Base-by-base conservation (phyloP, 2,797 vertebrate species). In the Moxostoma hubbsi region DNA sequence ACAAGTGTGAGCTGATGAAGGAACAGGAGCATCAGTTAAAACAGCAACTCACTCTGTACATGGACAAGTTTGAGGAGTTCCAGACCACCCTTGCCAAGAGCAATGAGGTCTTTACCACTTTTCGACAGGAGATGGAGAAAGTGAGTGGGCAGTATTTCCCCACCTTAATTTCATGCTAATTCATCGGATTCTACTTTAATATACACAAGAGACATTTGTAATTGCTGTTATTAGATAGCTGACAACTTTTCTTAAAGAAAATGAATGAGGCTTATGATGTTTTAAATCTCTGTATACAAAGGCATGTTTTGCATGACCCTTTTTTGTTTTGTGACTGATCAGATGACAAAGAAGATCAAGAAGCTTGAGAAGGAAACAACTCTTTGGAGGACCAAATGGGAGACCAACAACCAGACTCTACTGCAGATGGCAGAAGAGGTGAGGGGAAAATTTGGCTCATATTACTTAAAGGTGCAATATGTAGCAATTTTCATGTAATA, bases 271-370 rank as follows among this genome's bases (percentile, higher is more conserved):
- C 10, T 24, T 9, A 10, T 46, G 55, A 57, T 46, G 36, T 36
- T 36, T 36, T 36, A 36, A 24, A 24, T 24, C 9, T 70, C 36
- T 15, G 9, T 36, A 36, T 45, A 13, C 9, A 13, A 75, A 69
- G 12, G 8, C 11, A 7, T 24, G 2, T n/a, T 72, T 45, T 16
- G 6, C 24, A 16, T 61, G n/a, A 45, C 5, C 5, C 2, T 1
- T 55, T 43, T 18, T 49, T 18, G 45, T 47, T 70, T 46, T 53
- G 10, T 59, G 7, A 58, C 8, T 79, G 8, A 54, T 36, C 49
- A 99, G 98, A 99, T 99, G 98, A 99, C 98, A 0, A 99, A 99
- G 92, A 99, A 99, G 92, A 99, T 99, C 83, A 99, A 99, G 91
- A 99, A 99, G 90, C 92, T 99, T 90, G 98, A 99, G 92, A 99